Conservation (phyloP, 2,113 vertebrate species). For the Holacanthus passer region DNA sequence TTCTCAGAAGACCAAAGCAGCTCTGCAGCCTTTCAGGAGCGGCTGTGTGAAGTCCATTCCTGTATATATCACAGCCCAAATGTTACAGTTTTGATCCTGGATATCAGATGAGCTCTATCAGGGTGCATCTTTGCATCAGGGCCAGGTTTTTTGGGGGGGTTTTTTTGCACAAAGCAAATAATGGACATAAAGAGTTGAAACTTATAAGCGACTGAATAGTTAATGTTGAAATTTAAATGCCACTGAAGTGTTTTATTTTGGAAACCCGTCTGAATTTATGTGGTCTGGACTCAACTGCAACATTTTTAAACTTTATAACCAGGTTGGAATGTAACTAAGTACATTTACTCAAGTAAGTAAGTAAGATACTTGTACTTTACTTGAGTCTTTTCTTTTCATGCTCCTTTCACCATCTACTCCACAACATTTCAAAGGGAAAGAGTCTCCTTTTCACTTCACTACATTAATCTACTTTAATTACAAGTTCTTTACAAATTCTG, state of each 20-base stretch:
- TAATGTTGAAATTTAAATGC: background rate
- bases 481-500: no score
- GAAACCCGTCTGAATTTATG: background rate
- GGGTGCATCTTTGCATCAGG: conserved; percentile 24
- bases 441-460: no score
- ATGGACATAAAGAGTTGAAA: background rate
- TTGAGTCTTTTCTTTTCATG: no score
- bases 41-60: conserved; percentile 47
- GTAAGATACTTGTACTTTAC: no score
- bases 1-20: conserved; percentile 63
- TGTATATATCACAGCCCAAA: conserved; percentile 50
- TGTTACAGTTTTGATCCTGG: conserved; percentile 47
- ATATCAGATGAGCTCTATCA: conserved; percentile 30
- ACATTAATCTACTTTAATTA: no score
- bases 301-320: no score
- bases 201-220: background rate
- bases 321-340: no score
- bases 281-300: no score
- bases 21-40: conserved; percentile 51
- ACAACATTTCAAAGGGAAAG: no score
- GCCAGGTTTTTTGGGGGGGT: background rate
- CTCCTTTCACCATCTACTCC: no score
- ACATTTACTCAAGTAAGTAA: no score
- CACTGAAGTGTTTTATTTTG: background rate
- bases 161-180: background rate